phyloP scores from a whole-genome alignment of 2,797 vertebrate species.

The Pyrocephalus nanus region DNA sequence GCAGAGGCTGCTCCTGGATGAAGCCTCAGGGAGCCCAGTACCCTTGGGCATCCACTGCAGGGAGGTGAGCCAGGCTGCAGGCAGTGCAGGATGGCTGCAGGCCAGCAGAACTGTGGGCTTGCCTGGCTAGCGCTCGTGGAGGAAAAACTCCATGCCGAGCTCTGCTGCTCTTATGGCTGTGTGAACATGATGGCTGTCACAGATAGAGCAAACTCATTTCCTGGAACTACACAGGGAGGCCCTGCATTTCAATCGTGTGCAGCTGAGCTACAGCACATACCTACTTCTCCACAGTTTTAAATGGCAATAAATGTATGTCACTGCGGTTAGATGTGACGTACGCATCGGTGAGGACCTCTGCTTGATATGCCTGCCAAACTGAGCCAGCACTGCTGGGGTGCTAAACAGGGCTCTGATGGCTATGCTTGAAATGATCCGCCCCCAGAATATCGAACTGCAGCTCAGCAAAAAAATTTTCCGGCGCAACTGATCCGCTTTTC shows the following conservation, averaged over 20 bases:
- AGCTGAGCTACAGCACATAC: conserved; percentile 20
- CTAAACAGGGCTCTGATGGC: neutral
- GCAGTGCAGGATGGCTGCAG: neutral
- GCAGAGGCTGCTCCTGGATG: neutral
- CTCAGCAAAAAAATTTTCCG: neutral
- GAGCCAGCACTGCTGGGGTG: neutral
- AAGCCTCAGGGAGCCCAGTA: rapidly evolving
- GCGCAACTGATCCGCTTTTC: rapidly evolving
- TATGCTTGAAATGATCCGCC: neutral
- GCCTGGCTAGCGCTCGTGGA: rapidly evolving
- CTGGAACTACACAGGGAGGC: conserved; percentile 54
- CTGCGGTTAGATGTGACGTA: neutral
- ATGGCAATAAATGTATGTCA: conserved; percentile 46
- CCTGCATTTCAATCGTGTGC: neutral
- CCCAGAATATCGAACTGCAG: neutral
- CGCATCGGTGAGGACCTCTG: neutral
- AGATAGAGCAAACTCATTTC: conserved; percentile 66
- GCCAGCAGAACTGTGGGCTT: rapidly evolving
- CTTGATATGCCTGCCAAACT: neutral
- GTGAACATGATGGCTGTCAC: conserved; percentile 39
- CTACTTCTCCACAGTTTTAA: neutral
- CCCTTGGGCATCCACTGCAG: rapidly evolving
- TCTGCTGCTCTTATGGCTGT: neutral
- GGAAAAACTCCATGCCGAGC: neutral
- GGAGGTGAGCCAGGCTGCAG: neutral